Conservation (phyloP, 2,888 invertebrate species). For the Beris chalybata region DNA sequence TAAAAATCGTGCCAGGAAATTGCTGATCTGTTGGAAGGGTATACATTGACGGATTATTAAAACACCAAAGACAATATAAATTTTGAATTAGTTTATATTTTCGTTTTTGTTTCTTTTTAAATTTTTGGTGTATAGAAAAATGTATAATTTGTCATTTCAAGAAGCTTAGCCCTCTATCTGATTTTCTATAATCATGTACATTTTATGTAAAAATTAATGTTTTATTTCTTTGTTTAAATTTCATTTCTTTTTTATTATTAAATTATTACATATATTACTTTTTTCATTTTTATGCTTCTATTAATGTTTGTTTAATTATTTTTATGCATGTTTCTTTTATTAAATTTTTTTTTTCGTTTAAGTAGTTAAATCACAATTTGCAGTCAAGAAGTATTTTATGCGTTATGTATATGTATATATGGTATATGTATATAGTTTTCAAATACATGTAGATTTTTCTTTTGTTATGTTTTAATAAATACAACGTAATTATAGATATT, state of each 20-base stretch:
- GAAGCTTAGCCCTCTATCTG: constrained; percentile 9
- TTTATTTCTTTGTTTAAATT: not conserved
- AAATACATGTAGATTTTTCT: not conserved
- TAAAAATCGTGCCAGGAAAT: too few relatives aligned
- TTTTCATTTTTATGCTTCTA: constrained; percentile 6
- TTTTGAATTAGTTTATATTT: constrained; percentile 15
- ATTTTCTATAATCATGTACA: not conserved
- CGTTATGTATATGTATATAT: not conserved
- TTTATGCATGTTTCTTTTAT: constrained; percentile 2
- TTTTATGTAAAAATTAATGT: constrained; percentile 2
- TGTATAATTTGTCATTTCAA: constrained; percentile 29
- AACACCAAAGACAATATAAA: not conserved
- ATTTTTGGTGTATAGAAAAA: constrained; percentile 30
- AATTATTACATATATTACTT: constrained; percentile 1
- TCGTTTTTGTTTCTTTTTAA: constrained; percentile 8
- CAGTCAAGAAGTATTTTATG: constrained; percentile 32
- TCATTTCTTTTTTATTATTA: constrained; percentile 1
- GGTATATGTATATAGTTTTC: not conserved
- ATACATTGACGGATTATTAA: too few relatives aligned
- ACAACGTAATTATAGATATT: not conserved
- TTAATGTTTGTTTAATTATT: constrained; percentile 3
- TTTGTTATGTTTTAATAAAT: not conserved
- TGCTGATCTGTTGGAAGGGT: too few relatives aligned
- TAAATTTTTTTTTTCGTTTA: constrained; percentile 22
- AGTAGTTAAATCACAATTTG: constrained; percentile 35